A percentile compares a stretch with the other conserved stretches of the same genome.
These are phyloP conservation scores for Serripes groenlandicus DNA, from an alignment of 2,888 invertebrate genomes.

Conservation along the genomic window DNA sequence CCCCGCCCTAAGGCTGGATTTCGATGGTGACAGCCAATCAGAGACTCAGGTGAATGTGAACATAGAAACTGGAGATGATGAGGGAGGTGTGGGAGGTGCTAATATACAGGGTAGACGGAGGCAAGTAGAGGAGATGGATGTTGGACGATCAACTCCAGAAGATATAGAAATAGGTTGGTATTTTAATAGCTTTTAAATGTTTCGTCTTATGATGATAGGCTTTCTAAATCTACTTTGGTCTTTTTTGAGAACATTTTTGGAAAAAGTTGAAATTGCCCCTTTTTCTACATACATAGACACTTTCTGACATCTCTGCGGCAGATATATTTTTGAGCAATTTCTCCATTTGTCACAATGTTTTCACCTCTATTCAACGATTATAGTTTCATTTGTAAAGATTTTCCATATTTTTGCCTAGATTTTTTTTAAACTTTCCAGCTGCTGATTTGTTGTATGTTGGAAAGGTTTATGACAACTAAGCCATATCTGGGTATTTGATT, in stretches of 20 bases:
- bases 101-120: background rate
- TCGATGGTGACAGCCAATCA: conserved; percentile 38
- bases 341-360: background rate
- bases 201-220: too few species aligned
- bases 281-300: too few species aligned
- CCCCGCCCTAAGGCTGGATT: conserved; percentile 59
- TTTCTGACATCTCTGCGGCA: too few species aligned
- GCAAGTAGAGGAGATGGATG: conserved; percentile 1
- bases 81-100: background rate
- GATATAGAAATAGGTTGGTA: conserved; percentile 35
- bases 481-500: background rate
- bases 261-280: background rate
- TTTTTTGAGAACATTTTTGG: background rate
- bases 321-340: background rate
- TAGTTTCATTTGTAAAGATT: too few species aligned
- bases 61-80: background rate
- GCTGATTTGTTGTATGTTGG: background rate
- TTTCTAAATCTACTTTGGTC: too few species aligned
- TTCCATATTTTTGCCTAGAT: too few species aligned
- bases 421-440: too few species aligned
- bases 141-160: conserved; percentile 8
- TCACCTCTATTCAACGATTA: too few species aligned
- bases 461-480: background rate
- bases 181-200: too few species aligned
- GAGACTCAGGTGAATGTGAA: conserved; percentile 17